Base-by-base conservation (phyloP, 2,888 invertebrate genomes). In the Cryptus viduatorius region DNA sequence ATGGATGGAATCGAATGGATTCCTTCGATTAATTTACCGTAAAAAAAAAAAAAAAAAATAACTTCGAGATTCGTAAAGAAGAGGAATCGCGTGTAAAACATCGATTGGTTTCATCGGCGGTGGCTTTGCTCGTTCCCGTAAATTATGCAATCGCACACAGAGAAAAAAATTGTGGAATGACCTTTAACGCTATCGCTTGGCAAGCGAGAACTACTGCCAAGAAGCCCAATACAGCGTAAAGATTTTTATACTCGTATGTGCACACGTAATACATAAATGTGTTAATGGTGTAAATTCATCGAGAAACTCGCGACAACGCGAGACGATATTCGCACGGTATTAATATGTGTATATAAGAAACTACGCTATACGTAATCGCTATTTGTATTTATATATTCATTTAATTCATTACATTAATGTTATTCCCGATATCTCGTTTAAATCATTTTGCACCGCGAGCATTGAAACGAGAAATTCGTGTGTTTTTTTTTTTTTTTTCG, bases 111-210 rank as follows among this genome's bases (percentile, higher is more conserved):
- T 7, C 10, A 8, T 24, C 37, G 37, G 59, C n/a, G 24, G n/a
- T 42, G 42, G 46, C 44, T 77, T 1, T 59, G 56, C 59, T 61
- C 81, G 53, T 68, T 79, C 73, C 73, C 31, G 71, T 72, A 83
- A 86, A 87, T 87, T 84, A 86, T 82, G 87, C 86, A 87, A 87
- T 86, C 76, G 64, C 67, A 73, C 69, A 37, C 59, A 67, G 14
- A 37, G 56, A 67, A 59, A 12, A 64, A 48, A 61, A 64, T 81
- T 82, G 81, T 84, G 68, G 72, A 85, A 59, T 87, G 87, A 87
- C 87, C 87, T 87, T 87, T 87, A 86, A 84, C 84, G 85, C 79
- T 85, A 80, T 83, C 76, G 59, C 37, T 29, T 29, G n/a, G 42
- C 44, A 79, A 24, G 59, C 76, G 79, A 46, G 76, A 79, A 83